Conservation (phyloP, 2,888 invertebrate species). For the Luperina nickerlii region DNA sequence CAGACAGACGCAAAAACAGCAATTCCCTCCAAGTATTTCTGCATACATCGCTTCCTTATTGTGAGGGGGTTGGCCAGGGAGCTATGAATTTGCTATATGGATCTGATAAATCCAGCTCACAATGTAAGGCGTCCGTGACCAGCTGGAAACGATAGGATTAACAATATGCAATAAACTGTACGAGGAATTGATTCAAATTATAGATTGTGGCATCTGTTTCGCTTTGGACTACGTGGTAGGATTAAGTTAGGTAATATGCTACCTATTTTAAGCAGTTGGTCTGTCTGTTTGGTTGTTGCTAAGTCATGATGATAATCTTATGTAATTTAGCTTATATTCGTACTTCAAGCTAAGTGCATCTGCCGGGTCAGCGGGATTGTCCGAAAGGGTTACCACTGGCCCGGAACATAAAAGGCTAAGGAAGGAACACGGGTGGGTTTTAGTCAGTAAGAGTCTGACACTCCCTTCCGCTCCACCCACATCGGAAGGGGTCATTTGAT, state of each 20-base stretch:
- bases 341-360: not conserved
- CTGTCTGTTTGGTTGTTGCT: not conserved
- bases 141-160: slow-evolving; percentile 53
- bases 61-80: slow-evolving; percentile 47
- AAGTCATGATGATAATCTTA: not conserved
- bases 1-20: not conserved
- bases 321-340: slow-evolving; percentile 11
- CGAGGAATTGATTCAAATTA: slow-evolving; percentile 67
- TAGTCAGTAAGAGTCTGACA: too few relatives aligned
- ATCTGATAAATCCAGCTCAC: slow-evolving; percentile 61
- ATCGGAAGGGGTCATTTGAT: too few relatives aligned
- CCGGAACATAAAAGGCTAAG: too few relatives aligned
- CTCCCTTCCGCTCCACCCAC: too few relatives aligned
- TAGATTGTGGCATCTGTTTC: slow-evolving; percentile 60
- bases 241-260: slow-evolving; percentile 5
- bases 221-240: slow-evolving; percentile 19
- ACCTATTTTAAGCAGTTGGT: not conserved
- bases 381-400: too few relatives aligned
- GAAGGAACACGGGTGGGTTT: too few relatives aligned
- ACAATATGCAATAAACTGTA: slow-evolving; percentile 67
- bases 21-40: not conserved
- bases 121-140: slow-evolving; percentile 54
- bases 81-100: slow-evolving; percentile 54
- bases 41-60: slow-evolving; percentile 51
- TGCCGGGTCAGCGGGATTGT: too few relatives aligned